Evolutionary conservation across 2,888 invertebrate genomes (phyloP), one percentile per base, ranked within the genome.

Genomic region (Xylota sylvarum): DNA sequence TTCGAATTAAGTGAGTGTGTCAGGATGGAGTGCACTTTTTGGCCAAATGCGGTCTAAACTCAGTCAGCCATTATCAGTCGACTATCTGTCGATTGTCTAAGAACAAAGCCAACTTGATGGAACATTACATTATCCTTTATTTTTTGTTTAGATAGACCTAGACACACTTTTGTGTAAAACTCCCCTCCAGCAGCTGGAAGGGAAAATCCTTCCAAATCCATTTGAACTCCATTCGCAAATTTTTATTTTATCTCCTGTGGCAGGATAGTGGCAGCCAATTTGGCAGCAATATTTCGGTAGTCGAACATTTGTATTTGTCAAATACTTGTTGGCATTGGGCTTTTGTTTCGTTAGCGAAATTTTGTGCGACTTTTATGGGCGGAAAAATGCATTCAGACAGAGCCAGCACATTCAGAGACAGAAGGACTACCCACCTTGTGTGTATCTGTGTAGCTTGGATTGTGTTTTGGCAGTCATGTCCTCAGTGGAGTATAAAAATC

Each of bases 281-380:
- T 81, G 69, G 69, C 76, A 76, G 46, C 64, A 73, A 77, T 77
- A 77, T 64, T 65, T 77, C 70, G 37, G 32, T 14, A 14, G 32
- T 32, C 23, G 55, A 72, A 78, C 78, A 83, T 83, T 83, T 78
- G 67, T 78, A 73, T 78, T 73, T 83, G 78, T 83, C 83, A 78
- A 65, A 77, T 72, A 67, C 79, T 83, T 79, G 83, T 83, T 83
- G 79, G 83, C 83, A 62, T 69, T 70, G 55, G 48, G 9, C 67
- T 81, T 65, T 64, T 70, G 70, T 58, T 77, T 65, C 37, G 65
- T 43, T 74, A 35, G 65, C 43, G 50, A 43, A 52, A 40, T 32
- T 50, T 62, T 40, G n/a, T 50, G 19, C 37, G 81, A 69, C 76
- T 69, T 64, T 62, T 69, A 72, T 65, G 70, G 70, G 17, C 40